Base-by-base conservation (phyloP, 2,888 invertebrate genomes). In the Alentia gelatinosa region DNA sequence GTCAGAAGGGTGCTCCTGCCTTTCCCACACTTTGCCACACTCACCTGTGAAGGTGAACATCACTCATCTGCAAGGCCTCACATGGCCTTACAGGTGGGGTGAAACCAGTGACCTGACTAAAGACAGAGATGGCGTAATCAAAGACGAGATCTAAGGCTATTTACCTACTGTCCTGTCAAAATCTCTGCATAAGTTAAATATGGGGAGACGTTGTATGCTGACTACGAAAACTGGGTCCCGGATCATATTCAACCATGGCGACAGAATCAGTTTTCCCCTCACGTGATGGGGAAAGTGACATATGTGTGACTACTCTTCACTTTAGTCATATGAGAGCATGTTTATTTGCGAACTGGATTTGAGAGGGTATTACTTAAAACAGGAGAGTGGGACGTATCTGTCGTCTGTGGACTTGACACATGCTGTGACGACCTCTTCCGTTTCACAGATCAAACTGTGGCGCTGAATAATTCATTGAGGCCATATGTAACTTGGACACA, bases 291-390 rank as follows among this genome's bases (percentile, higher is more conserved):
- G n/a, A n/a, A n/a, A n/a, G n/a, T n/a, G n/a, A n/a, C n/a, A n/a
- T n/a, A n/a, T n/a, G n/a, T 56, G 56, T 3, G 56, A 56, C 3
- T 19, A 56, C 23, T 56, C 19, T 56, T n/a, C 56, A 56, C 56
- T 56, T 56, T 56, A 1, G 68, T 68, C 68, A 68, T 68, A 68
- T 68, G 68, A 68, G 68, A 68, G 68, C 68, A 68, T 68, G 68
- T 68, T 68, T 68, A 30, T 68, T 68, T 68, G 68, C 12, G 30
- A 26, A 68, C 30, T 30, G 12, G 26, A 30, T 12, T 12, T 30
- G 12, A 68, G 12, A 30, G 68, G 26, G 68, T 68, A 68, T 30
- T 68, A 30, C 33, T 26, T 30, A 68, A 30, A 26, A 3, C 33
- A 30, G 5, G 68, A 68, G 3, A n/a, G 56, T 56, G n/a, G 56